Base-by-base conservation (phyloP, 2,888 invertebrate species). In the Drosophila pseudotalamancana region DNA sequence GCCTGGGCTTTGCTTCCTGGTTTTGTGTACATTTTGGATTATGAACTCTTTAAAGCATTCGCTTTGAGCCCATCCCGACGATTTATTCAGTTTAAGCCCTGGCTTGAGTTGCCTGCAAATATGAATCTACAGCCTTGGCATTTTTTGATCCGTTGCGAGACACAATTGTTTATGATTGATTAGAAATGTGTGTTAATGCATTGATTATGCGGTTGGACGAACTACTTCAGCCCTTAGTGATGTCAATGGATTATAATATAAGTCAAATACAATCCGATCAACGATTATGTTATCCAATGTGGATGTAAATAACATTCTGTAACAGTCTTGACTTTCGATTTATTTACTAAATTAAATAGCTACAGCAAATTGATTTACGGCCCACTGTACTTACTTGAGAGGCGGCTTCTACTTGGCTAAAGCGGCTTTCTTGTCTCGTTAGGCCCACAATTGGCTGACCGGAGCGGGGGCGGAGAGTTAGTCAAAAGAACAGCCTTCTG, bases 11-110 rank as follows among this genome's bases (percentile, higher is more conserved):
- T 34, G 32, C 34, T 27, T 71, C 72, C 72, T 72, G 72, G 51
- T 57, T 31, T 61, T 78, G 76, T 77, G 76, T 77, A 77, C 77
- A 66, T 64, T 78, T 69, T 59, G 78, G 79, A 78, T 77, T 77
- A 77, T 75, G 72, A 75, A 75, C 77, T 77, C 78, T 77, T 77
- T 77, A 75, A 78, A 68, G 43, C 57, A 48, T 65, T 69, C 32
- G 40, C 46, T 48, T 55, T 65, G 65, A 54, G 45, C 32, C 31
- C 53, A 12, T 25, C 23, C 25, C 6, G 8, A n/a, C n/a, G 25
- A 9, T 6, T 35, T 29, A 8, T n/a, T 12, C 14, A 12, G 35
- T 45, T 16, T 21, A 11, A 34, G 46, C 23, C n/a, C n/a, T 11
- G 12, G 1, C 11, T n/a, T 9, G 42, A 6, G 18, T 18, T 27